Evolutionary conservation across 2,113 vertebrate species (phyloP).

Genomic region (Tragulus kanchil): DNA sequence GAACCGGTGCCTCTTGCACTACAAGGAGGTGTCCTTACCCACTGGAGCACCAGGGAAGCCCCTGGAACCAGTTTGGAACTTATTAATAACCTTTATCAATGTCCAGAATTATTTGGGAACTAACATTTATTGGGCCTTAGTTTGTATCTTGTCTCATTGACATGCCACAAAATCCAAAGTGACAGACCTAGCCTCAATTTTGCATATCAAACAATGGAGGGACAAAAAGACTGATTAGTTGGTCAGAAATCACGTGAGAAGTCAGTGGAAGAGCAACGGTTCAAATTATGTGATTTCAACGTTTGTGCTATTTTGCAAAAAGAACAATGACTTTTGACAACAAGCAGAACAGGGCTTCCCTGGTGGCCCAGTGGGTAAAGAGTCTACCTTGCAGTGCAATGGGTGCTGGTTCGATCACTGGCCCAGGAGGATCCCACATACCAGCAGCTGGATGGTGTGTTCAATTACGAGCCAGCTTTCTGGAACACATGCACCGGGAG

Average conservation of each 20-base stretch:
- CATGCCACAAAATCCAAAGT: neutral
- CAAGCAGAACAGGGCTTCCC: no score
- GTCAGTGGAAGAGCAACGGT: neutral
- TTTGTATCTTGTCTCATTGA: neutral
- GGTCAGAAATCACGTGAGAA: neutral
- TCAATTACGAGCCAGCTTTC: no score
- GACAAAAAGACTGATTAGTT: neutral
- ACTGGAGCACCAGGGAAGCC: no score
- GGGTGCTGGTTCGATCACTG: no score
- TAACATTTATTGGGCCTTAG: neutral
- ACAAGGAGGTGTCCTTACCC: no score
- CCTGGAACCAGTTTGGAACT: neutral
- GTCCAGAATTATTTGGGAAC: neutral
- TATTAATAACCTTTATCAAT: neutral
- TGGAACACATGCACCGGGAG: no score
- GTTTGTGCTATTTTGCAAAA: neutral
- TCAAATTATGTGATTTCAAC: neutral
- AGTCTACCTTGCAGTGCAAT: no score
- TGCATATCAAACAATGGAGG: neutral
- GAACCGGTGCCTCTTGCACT: no score
- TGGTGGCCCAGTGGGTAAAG: no score
- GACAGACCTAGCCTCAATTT: accelerated
- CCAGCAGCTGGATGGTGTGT: no score
- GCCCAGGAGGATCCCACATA: no score
- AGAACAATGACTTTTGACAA: no score